phyloP scores from a whole-genome alignment of 2,797 vertebrate genomes.

The Kryptopterus vitreolus region DNA sequence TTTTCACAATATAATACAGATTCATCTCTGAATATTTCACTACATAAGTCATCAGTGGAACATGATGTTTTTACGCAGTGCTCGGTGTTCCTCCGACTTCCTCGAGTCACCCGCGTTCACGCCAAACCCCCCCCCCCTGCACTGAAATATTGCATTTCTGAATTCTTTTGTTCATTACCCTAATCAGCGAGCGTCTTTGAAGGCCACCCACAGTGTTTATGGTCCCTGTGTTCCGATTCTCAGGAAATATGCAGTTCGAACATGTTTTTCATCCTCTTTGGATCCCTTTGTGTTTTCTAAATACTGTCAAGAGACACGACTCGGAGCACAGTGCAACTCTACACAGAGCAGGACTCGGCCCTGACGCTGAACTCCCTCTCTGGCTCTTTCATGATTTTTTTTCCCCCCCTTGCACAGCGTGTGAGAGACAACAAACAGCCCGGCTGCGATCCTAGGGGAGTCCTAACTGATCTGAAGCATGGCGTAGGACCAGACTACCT shows the following conservation, averaged over 20 bases:
- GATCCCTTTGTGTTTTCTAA: conserved; percentile 62
- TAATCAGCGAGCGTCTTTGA: conserved; percentile 53
- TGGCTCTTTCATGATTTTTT: conserved; percentile 36
- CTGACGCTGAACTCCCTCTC: conserved; percentile 31
- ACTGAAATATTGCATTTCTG: conserved; percentile 49
- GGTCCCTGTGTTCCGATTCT: conserved; percentile 41
- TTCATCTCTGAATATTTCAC: background rate
- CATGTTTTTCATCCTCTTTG: conserved; percentile 60
- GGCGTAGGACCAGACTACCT: conserved; percentile 34
- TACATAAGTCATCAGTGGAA: background rate
- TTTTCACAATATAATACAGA: background rate
- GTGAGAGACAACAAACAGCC: conserved; percentile 37
- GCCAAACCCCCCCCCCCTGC: no score
- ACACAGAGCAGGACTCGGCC: conserved; percentile 31
- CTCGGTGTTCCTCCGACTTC: background rate
- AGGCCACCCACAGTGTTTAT: conserved; percentile 60
- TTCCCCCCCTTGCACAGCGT: conserved; percentile 9
- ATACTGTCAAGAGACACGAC: conserved; percentile 62
- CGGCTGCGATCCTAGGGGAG: conserved; percentile 2
- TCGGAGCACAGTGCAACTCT: conserved; percentile 46
- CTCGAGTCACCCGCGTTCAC: conserved; percentile 18
- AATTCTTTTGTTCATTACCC: conserved; percentile 55
- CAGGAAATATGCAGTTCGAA: conserved; percentile 56
- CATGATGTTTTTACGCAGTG: background rate
- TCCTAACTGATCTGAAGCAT: conserved; percentile 49